Evolutionary conservation across 2,888 invertebrate species (phyloP).

Genomic region (Tinea pellionella): DNA sequence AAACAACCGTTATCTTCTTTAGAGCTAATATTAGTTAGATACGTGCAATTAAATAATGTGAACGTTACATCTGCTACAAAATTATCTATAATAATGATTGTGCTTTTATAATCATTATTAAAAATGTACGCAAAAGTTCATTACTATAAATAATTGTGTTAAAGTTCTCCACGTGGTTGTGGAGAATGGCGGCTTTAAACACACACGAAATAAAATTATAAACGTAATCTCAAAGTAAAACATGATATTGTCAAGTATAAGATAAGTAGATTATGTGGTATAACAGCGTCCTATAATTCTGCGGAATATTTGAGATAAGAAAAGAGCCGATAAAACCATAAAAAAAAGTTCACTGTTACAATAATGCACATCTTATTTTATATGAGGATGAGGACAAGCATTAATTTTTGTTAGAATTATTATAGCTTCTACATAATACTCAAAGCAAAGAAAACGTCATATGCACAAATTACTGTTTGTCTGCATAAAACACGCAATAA

Average conservation of each 20-base stretch:
- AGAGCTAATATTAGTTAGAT: background rate
- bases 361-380: too few relatives aligned
- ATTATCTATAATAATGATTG: background rate
- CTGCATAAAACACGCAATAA: too few relatives aligned
- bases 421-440: too few relatives aligned
- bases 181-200: background rate
- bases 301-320: background rate
- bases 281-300: background rate
- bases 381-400: too few relatives aligned
- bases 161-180: too few relatives aligned
- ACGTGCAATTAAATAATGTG: background rate
- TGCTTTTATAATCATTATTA: too few relatives aligned
- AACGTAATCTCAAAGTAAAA: background rate
- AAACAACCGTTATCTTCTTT: background rate
- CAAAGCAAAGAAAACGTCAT: too few relatives aligned
- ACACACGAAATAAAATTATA: background rate
- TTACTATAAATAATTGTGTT: too few relatives aligned
- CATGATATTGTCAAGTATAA: background rate
- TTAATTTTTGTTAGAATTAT: too few relatives aligned
- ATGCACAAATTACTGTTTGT: too few relatives aligned
- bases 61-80: background rate
- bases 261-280: slow-evolving; percentile 2
- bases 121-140: too few relatives aligned
- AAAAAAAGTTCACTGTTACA: too few relatives aligned
- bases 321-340: background rate